Evolutionary conservation across 2,888 invertebrate species (phyloP).

Genomic region (Epinotia demarniana): DNA sequence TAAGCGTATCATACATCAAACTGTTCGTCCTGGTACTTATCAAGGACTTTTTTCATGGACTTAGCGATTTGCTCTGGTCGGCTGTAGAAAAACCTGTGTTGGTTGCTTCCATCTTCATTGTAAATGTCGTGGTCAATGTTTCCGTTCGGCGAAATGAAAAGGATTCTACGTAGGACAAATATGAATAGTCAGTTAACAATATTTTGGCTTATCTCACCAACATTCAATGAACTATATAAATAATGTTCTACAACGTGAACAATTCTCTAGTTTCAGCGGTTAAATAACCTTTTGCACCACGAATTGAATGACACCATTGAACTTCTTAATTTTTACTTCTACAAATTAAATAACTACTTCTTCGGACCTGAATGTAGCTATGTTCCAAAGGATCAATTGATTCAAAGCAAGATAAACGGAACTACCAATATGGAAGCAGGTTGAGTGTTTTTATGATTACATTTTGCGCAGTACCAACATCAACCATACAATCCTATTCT

Average conservation of each 20-base stretch:
- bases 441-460: too few relatives aligned
- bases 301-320: neutral
- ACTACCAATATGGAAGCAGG: too few relatives aligned
- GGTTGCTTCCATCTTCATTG: constrained; percentile 84
- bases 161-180: constrained; percentile 72
- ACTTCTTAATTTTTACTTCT: too few relatives aligned
- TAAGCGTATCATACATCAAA: constrained; percentile 63
- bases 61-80: constrained; percentile 79
- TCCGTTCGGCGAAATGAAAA: constrained; percentile 86
- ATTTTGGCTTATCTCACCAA: neutral
- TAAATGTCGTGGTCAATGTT: constrained; percentile 81
- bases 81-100: constrained; percentile 85
- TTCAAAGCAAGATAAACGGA: neutral
- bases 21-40: constrained; percentile 68
- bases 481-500: too few relatives aligned
- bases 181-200: neutral
- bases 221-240: neutral
- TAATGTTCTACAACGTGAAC: constrained; percentile 9
- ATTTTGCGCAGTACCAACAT: too few relatives aligned
- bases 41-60: constrained; percentile 78
- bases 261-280: neutral
- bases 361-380: neutral
- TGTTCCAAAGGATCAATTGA: neutral
- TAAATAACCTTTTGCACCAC: neutral
- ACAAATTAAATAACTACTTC: neutral